Conservation (phyloP, 2,113 vertebrate genomes). For the Sialia sialis region DNA sequence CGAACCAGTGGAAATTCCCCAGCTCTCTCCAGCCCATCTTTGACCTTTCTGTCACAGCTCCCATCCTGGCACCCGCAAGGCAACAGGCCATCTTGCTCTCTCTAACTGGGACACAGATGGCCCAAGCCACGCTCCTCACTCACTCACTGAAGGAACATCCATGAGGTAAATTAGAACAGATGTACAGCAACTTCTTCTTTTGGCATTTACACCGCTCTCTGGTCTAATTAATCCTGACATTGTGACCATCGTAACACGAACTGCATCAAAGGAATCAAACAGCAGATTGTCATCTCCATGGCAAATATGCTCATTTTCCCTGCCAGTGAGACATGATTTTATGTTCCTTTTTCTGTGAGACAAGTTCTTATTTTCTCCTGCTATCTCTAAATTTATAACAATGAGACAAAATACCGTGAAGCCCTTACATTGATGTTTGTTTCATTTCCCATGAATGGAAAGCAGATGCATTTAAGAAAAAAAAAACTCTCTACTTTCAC, state of each 20-base stretch:
- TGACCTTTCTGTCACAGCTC: constrained; percentile 39
- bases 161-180: constrained; percentile 65
- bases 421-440: not conserved
- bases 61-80: constrained; percentile 30
- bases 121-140: constrained; percentile 48
- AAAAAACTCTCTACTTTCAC: not conserved
- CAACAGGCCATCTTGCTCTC: constrained; percentile 20
- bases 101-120: constrained; percentile 78
- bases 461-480: not conserved
- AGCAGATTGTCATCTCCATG: constrained; percentile 20
- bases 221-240: constrained; percentile 65
- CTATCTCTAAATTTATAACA: not conserved
- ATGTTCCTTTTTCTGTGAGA: not conserved
- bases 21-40: not conserved
- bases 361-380: not conserved
- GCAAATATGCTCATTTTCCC: constrained; percentile 44
- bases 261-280: constrained; percentile 34
- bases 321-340: not conserved
- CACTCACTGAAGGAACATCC: constrained; percentile 37
- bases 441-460: not conserved
- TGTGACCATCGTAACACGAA: constrained; percentile 10
- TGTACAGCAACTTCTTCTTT: constrained; percentile 40
- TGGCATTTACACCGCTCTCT: constrained; percentile 47
- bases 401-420: not conserved
- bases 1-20: not conserved